phyloP scores from a whole-genome alignment of 2,113 vertebrate genomes.

The Elachura formosa region DNA sequence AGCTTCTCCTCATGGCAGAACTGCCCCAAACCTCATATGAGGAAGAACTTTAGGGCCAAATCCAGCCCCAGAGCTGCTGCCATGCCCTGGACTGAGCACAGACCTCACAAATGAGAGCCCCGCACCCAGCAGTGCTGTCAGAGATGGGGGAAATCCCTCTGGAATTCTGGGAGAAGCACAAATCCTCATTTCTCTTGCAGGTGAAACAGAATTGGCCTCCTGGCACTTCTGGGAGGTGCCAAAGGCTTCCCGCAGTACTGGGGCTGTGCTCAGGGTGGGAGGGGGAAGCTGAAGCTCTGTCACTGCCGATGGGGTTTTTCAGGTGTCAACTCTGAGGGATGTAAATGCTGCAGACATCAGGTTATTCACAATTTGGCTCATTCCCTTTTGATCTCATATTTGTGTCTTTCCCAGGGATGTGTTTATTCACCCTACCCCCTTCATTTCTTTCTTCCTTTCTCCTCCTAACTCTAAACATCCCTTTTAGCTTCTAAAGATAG shows the following conservation, averaged over 20 bases:
- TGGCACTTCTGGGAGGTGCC: neutral
- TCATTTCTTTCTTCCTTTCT: constrained; percentile 1
- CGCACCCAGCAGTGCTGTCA: neutral
- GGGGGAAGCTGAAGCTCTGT: neutral
- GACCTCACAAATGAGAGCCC: neutral
- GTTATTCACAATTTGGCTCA: neutral
- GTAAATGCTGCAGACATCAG: constrained; percentile 11
- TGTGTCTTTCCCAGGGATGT: constrained; percentile 28
- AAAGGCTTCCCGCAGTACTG: neutral
- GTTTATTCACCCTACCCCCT: constrained; percentile 22
- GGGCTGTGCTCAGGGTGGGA: neutral
- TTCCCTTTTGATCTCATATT: constrained; percentile 55
- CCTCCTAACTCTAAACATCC: constrained; percentile 25
- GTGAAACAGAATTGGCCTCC: neutral
- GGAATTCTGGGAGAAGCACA: neutral
- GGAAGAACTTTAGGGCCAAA: neutral
- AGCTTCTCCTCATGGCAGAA: neutral
- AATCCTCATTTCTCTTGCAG: neutral
- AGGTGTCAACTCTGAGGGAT: constrained; percentile 2
- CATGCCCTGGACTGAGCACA: neutral
- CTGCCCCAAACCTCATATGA: rapidly evolving
- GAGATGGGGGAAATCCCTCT: rapidly evolving
- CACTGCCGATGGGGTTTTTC: neutral
- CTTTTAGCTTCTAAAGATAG: constrained; percentile 60
- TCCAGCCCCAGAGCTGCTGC: neutral